Percentiles rank a stretch among this genome's conserved stretches.
Evolutionary conservation across 2,113 vertebrate species (phyloP).

Genomic region (Larimichthys crocea): DNA sequence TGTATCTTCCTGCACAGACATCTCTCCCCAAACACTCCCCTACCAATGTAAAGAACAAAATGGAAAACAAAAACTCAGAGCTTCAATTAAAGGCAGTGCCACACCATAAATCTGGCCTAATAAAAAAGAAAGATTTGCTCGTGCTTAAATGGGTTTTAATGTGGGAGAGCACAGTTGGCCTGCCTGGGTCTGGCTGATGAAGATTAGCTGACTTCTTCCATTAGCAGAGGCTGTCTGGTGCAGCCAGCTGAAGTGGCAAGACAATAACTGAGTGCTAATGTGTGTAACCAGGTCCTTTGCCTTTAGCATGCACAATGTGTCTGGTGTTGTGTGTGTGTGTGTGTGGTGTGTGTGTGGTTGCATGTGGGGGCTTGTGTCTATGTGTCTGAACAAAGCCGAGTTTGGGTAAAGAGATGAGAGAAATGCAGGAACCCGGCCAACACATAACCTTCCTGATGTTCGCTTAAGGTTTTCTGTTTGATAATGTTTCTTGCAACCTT

Average conservation of each 20-base stretch:
- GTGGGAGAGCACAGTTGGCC: slow-evolving; percentile 79
- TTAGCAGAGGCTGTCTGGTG: slow-evolving; percentile 89
- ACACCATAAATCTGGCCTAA: slow-evolving; percentile 78
- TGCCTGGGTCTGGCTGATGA: slow-evolving; percentile 87
- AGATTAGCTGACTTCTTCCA: slow-evolving; percentile 91
- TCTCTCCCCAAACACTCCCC: slow-evolving; percentile 1
- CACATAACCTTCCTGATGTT: slow-evolving; percentile 21
- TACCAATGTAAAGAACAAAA: slow-evolving; percentile 32
- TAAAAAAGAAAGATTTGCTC: slow-evolving; percentile 80
- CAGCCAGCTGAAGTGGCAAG: slow-evolving; percentile 88
- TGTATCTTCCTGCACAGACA: background rate
- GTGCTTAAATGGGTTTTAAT: slow-evolving; percentile 84
- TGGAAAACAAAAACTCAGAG: slow-evolving; percentile 53
- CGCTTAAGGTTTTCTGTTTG: background rate
- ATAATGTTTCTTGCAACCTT: slow-evolving; percentile 15
- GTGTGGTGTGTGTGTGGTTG: background rate
- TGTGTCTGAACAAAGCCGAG: slow-evolving; percentile 15
- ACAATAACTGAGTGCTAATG: slow-evolving; percentile 93
- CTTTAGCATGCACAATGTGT: slow-evolving; percentile 60
- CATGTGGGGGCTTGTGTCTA: slow-evolving; percentile 10
- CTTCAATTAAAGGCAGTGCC: slow-evolving; percentile 66
- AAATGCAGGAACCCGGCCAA: background rate
- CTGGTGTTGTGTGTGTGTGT: slow-evolving; percentile 37
- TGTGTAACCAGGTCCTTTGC: slow-evolving; percentile 88
- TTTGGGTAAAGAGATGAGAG: background rate